These are phyloP conservation scores for Dynastes hyllus DNA, from an alignment of 2,888 invertebrate species.

Conservation along the genomic window DNA sequence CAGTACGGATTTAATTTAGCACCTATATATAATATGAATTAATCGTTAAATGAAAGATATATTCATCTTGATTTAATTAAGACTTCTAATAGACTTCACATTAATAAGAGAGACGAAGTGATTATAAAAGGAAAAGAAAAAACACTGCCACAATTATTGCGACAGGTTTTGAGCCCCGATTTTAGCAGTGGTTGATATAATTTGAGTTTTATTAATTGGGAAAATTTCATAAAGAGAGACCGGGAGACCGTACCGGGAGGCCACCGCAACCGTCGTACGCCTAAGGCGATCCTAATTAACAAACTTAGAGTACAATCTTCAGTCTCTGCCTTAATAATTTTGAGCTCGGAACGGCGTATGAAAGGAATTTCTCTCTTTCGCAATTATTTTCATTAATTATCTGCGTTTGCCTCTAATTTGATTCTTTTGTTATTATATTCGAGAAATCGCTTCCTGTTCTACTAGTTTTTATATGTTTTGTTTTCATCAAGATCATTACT, in stretches of 20 bases:
- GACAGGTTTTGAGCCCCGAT: conserved; percentile 18
- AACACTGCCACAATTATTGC: conserved; percentile 23
- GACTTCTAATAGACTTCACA: conserved; percentile 23
- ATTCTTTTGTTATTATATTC: neutral
- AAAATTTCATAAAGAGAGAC: conserved; percentile 41
- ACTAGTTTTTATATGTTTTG: neutral
- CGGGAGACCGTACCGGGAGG: conserved; percentile 11
- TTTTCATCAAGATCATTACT: neutral
- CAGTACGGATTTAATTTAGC: neutral
- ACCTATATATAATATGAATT: neutral
- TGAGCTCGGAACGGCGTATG: conserved; percentile 13
- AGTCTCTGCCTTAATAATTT: conserved; percentile 25
- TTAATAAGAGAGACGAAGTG: conserved; percentile 36
- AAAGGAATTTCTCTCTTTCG: conserved; percentile 39
- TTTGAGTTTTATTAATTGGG: conserved; percentile 44
- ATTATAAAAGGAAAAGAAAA: conserved; percentile 25
- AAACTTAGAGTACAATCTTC: conserved; percentile 44
- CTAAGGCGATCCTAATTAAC: conserved; percentile 56
- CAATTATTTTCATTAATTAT: conserved; percentile 47
- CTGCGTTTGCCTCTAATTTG: conserved; percentile 13
- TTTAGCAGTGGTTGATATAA: conserved; percentile 29
- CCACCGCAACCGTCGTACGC: conserved; percentile 52
- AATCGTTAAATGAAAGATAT: neutral
- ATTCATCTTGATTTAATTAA: conserved; percentile 12
- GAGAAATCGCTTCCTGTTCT: neutral